A percentile compares a stretch with the other conserved stretches of the same genome.
Conservation (phyloP, 2,797 vertebrate species). For the Etheostoma nigrum region DNA sequence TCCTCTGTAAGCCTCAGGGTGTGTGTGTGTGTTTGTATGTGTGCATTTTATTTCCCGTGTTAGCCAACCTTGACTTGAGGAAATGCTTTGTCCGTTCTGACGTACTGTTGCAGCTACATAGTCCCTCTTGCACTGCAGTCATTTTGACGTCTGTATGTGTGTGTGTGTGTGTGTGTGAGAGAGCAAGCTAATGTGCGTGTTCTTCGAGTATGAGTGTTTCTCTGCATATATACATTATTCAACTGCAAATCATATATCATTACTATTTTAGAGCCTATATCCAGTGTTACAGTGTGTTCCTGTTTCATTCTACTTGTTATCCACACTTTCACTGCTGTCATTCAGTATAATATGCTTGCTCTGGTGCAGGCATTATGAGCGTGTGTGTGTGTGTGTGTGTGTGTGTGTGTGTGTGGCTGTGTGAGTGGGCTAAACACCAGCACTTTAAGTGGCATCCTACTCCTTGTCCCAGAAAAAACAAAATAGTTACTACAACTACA, state of each 20-base stretch:
- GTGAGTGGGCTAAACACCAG: conserved; percentile 11
- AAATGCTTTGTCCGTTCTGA: conserved; percentile 43
- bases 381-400: not conserved
- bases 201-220: not conserved
- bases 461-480: not conserved
- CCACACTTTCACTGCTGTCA: conserved; percentile 14
- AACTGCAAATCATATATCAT: conserved; percentile 27
- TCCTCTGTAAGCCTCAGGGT: conserved; percentile 48
- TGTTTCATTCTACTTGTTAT: conserved; percentile 3
- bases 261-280: not conserved
- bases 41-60: conserved; percentile 45
- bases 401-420: conserved; percentile 3
- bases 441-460: conserved; percentile 18
- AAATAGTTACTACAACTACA: conserved; percentile 28
- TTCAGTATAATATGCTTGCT: conserved; percentile 2
- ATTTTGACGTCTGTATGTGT: conserved; percentile 10
- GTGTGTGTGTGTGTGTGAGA: not conserved
- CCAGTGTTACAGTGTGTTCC: not conserved
- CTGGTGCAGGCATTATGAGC: too few species aligned
- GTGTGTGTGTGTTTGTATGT: conserved; percentile 30
- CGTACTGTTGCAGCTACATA: conserved; percentile 10
- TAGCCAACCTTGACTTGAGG: conserved; percentile 30
- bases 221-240: not conserved
- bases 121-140: conserved; percentile 24
- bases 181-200: not conserved